These are phyloP conservation scores for Phyllotreta cruciferae DNA, from an alignment of 2,888 invertebrate genomes.

Conservation along the genomic window DNA sequence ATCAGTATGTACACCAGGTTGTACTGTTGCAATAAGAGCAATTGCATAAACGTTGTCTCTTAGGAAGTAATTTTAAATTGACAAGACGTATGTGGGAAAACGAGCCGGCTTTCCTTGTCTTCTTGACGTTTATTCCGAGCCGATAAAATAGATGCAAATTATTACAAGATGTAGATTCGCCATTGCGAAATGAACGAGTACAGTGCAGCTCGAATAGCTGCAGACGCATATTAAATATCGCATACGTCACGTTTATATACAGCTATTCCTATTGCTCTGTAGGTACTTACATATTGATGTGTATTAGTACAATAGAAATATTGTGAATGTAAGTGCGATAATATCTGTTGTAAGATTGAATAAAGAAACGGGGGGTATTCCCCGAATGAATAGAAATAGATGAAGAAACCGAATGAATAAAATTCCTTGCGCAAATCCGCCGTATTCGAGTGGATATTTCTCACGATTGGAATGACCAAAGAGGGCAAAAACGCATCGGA, in stretches of 20 bases:
- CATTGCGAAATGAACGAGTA: too few relatives aligned
- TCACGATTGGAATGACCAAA: conserved; percentile 22
- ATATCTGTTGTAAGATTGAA: too few relatives aligned
- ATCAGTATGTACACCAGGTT: too few relatives aligned
- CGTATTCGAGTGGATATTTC: neutral
- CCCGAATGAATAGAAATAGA: neutral
- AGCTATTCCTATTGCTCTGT: too few relatives aligned
- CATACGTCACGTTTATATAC: too few relatives aligned
- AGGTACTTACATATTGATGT: too few relatives aligned
- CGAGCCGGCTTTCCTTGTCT: conserved; percentile 7
- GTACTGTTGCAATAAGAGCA: conserved; percentile 23
- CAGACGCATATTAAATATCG: too few relatives aligned
- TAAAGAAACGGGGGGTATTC: neutral
- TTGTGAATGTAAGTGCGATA: too few relatives aligned
- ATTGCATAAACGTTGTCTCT: conserved; percentile 28
- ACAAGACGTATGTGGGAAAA: conserved; percentile 33
- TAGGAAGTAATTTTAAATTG: conserved; percentile 32
- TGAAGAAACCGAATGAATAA: conserved; percentile 5
- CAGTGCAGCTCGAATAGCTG: too few relatives aligned
- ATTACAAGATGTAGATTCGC: too few relatives aligned
- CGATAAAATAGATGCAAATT: conserved; percentile 11
- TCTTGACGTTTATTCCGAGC: neutral
- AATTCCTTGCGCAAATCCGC: conserved; percentile 15
- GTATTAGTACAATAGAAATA: too few relatives aligned
- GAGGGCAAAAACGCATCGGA: conserved; percentile 18